phyloP scores from a whole-genome alignment of 2,888 invertebrate species.

The Lutraria lutraria region DNA sequence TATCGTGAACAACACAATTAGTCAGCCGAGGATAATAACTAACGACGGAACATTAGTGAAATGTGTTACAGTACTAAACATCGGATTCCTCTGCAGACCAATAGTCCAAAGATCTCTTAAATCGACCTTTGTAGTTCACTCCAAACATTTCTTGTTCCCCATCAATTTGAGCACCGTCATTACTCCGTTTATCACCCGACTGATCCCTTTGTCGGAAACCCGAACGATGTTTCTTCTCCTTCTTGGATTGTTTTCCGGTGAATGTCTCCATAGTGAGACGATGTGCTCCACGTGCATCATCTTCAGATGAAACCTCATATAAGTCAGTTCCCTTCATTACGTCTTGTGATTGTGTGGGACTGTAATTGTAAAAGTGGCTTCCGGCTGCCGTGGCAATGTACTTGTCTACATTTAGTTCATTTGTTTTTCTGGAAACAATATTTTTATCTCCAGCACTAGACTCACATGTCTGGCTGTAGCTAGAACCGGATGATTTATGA shows the following conservation, averaged over 20 bases:
- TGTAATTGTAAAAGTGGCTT: slow-evolving; percentile 55
- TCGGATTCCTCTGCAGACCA: slow-evolving; percentile 61
- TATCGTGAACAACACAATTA: no score
- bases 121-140: slow-evolving; percentile 39
- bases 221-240: not conserved
- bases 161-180: not conserved
- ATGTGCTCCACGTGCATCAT: not conserved
- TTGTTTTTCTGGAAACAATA: slow-evolving; percentile 27
- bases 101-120: slow-evolving; percentile 39
- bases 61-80: slow-evolving; percentile 21
- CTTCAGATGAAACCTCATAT: slow-evolving; percentile 20
- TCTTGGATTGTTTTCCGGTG: not conserved
- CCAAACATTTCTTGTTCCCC: slow-evolving; percentile 26
- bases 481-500: not conserved
- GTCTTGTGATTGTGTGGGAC: slow-evolving; percentile 24
- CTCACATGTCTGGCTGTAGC: no score
- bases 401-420: slow-evolving; percentile 33
- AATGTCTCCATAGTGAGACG: not conserved
- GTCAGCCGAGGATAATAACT: no score
- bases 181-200: not conserved
- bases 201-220: not conserved
- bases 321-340: slow-evolving; percentile 20
- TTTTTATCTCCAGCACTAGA: not conserved
- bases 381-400: slow-evolving; percentile 53
- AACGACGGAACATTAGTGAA: not conserved